Base-by-base conservation (phyloP, 2,888 invertebrate species). In the Phyto melanocephala region DNA sequence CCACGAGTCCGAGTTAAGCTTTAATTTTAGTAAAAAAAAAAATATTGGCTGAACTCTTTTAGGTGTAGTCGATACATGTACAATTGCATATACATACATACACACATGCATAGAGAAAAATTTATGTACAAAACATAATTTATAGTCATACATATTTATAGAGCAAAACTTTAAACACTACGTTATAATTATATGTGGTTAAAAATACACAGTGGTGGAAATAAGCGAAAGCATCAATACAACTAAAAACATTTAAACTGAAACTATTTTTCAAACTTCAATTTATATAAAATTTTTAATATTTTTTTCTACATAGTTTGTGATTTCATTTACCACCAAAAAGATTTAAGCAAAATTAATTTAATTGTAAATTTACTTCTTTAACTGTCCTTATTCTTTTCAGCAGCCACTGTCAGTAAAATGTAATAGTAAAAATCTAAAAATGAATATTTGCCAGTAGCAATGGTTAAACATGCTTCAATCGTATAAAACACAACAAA, bases 401-500 rank as follows among this genome's bases (percentile, higher is more conserved):
- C 28, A 6, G 8, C 7, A 2, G 24, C 52, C 60, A 22, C 42
- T 7, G 2, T 40, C 68, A 68, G 76, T 68, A 20, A 20, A n/a
- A 20, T 20, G 58, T 58, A 58, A 33, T n/a, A 17, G 0, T 1
- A 35, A 50, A 76, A 15, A 1, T 60, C 8, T 22, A 8, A 62
- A 62, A 68, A 60, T 33, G 5, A 60, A 47, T 35, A 65, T 75
- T 79, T 67, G 82, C 82, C 79, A 71, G 82, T 82, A 82, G 82
- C 82, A 47, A 75, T 71, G 15, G 52, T 45, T 56, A 65, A 82
- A 82, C 79, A 74, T 82, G 75, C 52, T 79, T 52, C 42, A 78
- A 71, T 79, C 79, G 79, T 82, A 79, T 82, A 79, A 71, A 79
- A 82, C 81, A 78, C 45, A 81, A 81, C 60, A 81, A 63, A 42